phyloP scores from a whole-genome alignment of 2,888 invertebrate species.

The Aporophyla lueneburgensis region DNA sequence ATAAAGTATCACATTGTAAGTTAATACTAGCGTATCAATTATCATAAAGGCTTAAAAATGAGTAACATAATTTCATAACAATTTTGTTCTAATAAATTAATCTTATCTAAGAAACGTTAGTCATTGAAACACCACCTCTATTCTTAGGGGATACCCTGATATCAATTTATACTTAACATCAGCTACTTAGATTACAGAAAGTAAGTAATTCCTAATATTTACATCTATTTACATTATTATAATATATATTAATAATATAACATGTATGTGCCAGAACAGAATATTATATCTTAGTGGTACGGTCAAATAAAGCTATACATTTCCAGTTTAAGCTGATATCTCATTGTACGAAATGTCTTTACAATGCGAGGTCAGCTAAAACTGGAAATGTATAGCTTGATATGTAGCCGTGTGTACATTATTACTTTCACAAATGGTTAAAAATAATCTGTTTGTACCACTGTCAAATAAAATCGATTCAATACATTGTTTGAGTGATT shows the following conservation, averaged over 20 bases:
- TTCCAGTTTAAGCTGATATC: no score
- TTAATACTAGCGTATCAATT: neutral
- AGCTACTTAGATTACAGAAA: slow-evolving; percentile 80
- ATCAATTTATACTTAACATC: slow-evolving; percentile 84
- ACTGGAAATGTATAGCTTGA: no score
- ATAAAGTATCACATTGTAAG: neutral
- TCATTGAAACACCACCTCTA: slow-evolving; percentile 75
- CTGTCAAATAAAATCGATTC: slow-evolving; percentile 11
- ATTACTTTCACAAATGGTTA: neutral
- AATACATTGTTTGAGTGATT: neutral
- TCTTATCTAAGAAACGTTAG: slow-evolving; percentile 68
- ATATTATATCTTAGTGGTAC: neutral
- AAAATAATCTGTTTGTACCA: neutral
- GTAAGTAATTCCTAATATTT: slow-evolving; percentile 80
- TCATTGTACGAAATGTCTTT: no score
- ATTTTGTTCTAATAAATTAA: neutral
- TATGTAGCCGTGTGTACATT: no score
- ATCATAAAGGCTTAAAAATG: neutral
- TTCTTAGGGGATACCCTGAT: slow-evolving; percentile 89
- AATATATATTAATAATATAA: slow-evolving; percentile 26
- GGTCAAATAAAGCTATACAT: no score
- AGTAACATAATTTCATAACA: neutral
- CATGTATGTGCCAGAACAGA: neutral
- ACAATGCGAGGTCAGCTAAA: no score
- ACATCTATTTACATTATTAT: slow-evolving; percentile 78